Base-by-base conservation (phyloP, 2,113 vertebrate species). In the Andinoacara biseriatus region DNA sequence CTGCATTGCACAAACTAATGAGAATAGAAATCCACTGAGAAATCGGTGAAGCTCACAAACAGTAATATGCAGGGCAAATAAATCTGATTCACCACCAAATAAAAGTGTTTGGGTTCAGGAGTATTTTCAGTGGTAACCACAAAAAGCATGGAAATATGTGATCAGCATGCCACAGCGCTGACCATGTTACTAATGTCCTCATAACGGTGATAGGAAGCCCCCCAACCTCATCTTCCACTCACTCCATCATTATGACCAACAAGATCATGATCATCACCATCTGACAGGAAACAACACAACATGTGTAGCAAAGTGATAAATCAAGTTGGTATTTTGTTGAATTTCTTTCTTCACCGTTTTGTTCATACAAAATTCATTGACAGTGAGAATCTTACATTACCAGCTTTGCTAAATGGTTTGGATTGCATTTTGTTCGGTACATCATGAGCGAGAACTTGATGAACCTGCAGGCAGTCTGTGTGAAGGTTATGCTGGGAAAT, bases 151-250 rank as follows among this genome's bases (percentile, higher is more conserved):
- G 40, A 20, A 49, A 49, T 1, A 49, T 20, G 15, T 49, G 8
- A 46, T 18, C 2, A 0, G 0, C 40, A 3, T 67, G 62, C 17
- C 5, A 5, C 22, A 11, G 33, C 5, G 0, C 18, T 67, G 62
- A 7, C 2, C 15, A 13, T 43, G 4, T 43, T 43, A 43, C 40
- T 43, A 11, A 43, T 14, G 11, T 3, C 4, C 13, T 14, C 40
- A 43, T 43, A 43, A 43, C 4, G 40, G 4, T 13, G 40, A 43
- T 43, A 43, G 40, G 11, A 43, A 43, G 40, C 10, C 40, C 40
- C 26, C 11, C 11, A 13, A 14, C 40, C 40, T 13, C 10, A 4
- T 11, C 38, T 40, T 40, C 10, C 61, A 17, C 35, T 65, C 13
- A n/a, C 38, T 65, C 13, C 14, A 10, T 10, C n/a, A 54, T 54